Conservation (phyloP, 2,888 invertebrate species). For the Drosophila niveifrons region DNA sequence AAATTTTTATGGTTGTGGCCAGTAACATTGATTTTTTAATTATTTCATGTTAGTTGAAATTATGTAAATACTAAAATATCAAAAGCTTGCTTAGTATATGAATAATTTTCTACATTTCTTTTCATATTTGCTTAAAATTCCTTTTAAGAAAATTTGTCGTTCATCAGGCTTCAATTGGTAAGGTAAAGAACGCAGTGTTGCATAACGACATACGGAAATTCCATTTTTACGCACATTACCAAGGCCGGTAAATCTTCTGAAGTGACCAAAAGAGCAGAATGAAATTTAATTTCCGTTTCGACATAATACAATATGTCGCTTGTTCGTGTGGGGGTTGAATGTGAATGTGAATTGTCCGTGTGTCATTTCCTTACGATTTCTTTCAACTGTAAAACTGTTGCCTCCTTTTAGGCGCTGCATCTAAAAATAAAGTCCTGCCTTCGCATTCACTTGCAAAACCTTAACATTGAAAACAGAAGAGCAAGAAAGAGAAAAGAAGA, state of each 20-base stretch:
- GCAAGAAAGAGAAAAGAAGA: background rate
- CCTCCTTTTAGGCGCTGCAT: constrained; percentile 10
- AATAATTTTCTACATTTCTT: too few species aligned
- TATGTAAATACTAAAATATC: background rate
- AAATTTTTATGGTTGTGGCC: constrained; percentile 35
- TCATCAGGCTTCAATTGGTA: background rate
- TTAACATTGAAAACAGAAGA: background rate
- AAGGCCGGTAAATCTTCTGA: constrained; percentile 3
- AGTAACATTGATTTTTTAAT: constrained; percentile 12
- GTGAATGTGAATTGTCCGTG: constrained; percentile 5
- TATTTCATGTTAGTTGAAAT: constrained; percentile 1
- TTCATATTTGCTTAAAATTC: too few species aligned
- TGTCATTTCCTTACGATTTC: constrained; percentile 31
- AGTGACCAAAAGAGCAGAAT: constrained; percentile 12
- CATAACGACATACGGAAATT: background rate
- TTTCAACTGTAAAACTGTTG: constrained; percentile 16
- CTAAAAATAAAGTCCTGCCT: constrained; percentile 7
- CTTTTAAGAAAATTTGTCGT: too few species aligned
- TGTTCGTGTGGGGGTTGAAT: constrained; percentile 1
- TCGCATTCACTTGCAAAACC: background rate
- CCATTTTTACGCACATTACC: background rate
- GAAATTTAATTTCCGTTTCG: constrained; percentile 56
- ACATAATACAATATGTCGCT: constrained; percentile 8
- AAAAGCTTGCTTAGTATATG: constrained; percentile 25
- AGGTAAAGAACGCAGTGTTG: background rate